Base-by-base conservation (phyloP, 2,888 invertebrate species). In the Acanthosoma haemorrhoidale region DNA sequence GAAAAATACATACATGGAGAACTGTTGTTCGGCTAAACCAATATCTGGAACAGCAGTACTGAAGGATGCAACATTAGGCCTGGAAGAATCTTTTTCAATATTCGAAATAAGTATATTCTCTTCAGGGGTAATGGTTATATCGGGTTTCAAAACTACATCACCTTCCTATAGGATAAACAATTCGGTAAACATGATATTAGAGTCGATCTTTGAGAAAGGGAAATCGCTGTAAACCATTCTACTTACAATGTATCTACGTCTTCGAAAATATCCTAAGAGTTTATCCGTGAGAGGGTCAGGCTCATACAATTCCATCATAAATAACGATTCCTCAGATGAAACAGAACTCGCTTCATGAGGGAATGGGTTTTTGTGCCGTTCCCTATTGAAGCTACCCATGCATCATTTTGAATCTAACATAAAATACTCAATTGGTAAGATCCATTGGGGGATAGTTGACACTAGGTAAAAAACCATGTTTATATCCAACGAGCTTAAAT, bases 11-110 rank as follows among this genome's bases (percentile, higher is more conserved):
- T 83, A 88, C 85, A 86, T 88, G 32, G 84, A 83, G 77, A 90
- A 91, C 75, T 90, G 89, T 73, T 87, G 84, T 77, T 91, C 91
- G 70, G 90, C 88, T 74, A 87, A 86, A 25, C 84, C 82, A 43
- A 88, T 86, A 78, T 91, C 91, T 77, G 88, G 89, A 75, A 87
- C 88, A 74, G 89, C 87, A 76, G 89, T 89, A 74, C 89, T 90
- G 79, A 88, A 91, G 51, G 88, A 83, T 75, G 91, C 88, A 11
- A 90, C 89, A 80, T 92, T 91, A 11, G 88, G 84, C 63, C 87
- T 83, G 76, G 89, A 87, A 13, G 88, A 82, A 79, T 90, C 89
- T 76, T 86, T 87, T 75, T 89, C 88, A 31, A 90, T 84, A 77
- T 88, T 85, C 74, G 87, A 86, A 69, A 85, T 84, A 5, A 90